A percentile compares a stretch with the other conserved stretches of the same genome.
These are phyloP conservation scores for Camponotus fellah DNA, from an alignment of 2,888 invertebrate species.

Conservation along the genomic window DNA sequence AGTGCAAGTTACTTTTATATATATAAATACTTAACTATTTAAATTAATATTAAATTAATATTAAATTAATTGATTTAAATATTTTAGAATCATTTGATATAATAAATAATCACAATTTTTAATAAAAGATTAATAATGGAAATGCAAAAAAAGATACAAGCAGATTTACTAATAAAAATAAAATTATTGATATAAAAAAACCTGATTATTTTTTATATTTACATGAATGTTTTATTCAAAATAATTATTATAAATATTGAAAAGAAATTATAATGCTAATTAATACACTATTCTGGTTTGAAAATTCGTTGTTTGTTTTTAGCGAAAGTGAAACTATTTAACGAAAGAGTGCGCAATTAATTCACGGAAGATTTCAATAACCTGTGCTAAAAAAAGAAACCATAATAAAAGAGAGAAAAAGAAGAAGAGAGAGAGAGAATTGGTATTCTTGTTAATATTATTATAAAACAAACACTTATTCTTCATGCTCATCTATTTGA, in stretches of 20 bases:
- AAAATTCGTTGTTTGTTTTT: constrained; percentile 8
- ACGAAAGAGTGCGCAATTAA: constrained; percentile 38
- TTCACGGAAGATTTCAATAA: constrained; percentile 46
- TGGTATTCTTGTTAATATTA: not conserved
- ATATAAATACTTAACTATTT: no score
- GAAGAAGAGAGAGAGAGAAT: not conserved
- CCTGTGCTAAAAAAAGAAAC: not conserved
- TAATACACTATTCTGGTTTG: not conserved
- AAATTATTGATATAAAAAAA: not conserved
- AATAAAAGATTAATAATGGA: not conserved
- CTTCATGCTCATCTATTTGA: not conserved
- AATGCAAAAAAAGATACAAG: not conserved
- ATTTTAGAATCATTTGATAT: constrained; percentile 16
- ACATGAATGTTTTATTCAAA: not conserved
- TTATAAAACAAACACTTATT: constrained; percentile 6
- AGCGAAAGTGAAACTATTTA: constrained; percentile 64
- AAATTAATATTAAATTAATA: no score
- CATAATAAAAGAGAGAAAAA: not conserved
- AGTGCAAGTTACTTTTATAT: not conserved
- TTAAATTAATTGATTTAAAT: not conserved
- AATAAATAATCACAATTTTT: not conserved
- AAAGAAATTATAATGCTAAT: constrained; percentile 4
- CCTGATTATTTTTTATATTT: not conserved
- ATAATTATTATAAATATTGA: not conserved
- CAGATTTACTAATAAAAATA: not conserved